Evolutionary conservation across 2,888 invertebrate species (phyloP).

Genomic region (Saturnia japonica): DNA sequence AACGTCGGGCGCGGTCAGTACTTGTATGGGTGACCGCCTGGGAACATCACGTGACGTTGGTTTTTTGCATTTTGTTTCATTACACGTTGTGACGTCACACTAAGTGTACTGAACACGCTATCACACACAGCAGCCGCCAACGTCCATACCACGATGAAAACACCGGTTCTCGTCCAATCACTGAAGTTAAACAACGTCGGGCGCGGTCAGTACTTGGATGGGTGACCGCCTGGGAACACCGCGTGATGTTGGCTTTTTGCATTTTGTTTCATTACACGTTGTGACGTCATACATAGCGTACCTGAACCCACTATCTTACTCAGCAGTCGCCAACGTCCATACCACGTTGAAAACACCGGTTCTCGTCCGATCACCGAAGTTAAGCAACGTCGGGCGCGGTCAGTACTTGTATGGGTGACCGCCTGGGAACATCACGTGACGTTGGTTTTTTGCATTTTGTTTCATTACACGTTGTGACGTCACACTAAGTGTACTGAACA

Average conservation of each 20-base stretch:
- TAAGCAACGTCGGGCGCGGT: conserved; percentile 77
- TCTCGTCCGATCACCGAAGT: conserved; percentile 80
- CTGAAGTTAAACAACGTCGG: conserved; percentile 78
- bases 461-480: no score
- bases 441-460: conserved; percentile 40
- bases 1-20: conserved; percentile 72
- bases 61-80: conserved; percentile 36
- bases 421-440: conserved; percentile 60
- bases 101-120: background rate
- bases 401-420: conserved; percentile 79
- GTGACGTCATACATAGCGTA: no score
- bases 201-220: conserved; percentile 78
- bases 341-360: conserved; percentile 58
- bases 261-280: no score
- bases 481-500: no score
- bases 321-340: no score
- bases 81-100: background rate
- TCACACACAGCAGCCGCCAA: background rate
- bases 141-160: no score
- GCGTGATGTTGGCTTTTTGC: background rate
- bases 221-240: conserved; percentile 76
- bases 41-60: conserved; percentile 65
- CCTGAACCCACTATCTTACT: no score
- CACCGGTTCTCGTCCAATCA: conserved; percentile 72
- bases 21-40: conserved; percentile 73